Evolutionary conservation across 1,140 invertebrate genomes (phyloP), one percentile per base, ranked within the genome.

Genomic region (Matsumurasca onukii): DNA sequence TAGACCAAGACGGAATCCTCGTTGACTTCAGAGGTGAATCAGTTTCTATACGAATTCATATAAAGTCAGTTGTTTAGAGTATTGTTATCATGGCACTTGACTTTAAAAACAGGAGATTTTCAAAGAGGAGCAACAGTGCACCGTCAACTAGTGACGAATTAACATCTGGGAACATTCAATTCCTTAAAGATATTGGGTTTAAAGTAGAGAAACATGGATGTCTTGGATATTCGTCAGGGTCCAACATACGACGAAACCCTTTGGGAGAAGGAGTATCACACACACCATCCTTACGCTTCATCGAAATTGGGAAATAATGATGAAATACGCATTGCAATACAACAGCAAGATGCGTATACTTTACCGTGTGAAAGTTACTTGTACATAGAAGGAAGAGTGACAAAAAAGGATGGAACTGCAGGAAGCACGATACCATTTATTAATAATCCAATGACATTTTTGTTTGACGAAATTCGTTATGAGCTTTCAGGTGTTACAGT

Each of bases 401-500:
- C 59, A 12, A 62, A 72, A 15, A 75, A 25, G 5, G 49, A 30
- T 13, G 24, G 3, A n/a, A n/a, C 51, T 15, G 22, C 24, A 13
- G 51, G 15, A 22, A 55, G 12, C 51, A 24, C 5, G 22, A 22
- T n/a, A 12, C 39, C 9, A 12, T 55, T 22, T n/a, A 34, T 49
- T 20, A 67, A 72, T 29, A 70, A 70, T 15, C 49, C 61, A 0
- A 25, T 67, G 1, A 70, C 75, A 27, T 76, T 77, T 75, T 69
- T 82, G 15, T 82, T 83, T 73, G 75, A 79, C 67, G 79, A 81
- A 70, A 79, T 81, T 20, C 72, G 78, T 49, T 82, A 80, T 71
- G 78, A 80, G 73, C 5, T 82, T 3, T 80, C 80, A 72, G 78
- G 75, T 25, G 69, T 78, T 1, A 78, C 79, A 73, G 78, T 82